phyloP scores from a whole-genome alignment of 2,797 vertebrate genomes.

The Poeciliopsis infans region DNA sequence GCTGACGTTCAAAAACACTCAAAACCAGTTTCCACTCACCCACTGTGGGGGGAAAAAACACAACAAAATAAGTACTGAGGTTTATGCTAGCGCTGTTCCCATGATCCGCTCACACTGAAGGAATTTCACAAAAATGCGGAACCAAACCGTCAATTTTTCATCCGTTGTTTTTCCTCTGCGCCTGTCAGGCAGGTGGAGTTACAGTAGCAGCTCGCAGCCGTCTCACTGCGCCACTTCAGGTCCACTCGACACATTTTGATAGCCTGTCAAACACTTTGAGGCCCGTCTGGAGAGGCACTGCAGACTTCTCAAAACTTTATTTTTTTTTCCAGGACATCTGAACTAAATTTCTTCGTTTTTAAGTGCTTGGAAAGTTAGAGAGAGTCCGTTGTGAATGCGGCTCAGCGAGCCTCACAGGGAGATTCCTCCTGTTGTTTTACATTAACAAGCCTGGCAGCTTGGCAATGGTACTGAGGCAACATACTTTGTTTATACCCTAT shows the following conservation, averaged over 20 bases:
- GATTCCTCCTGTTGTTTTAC: conserved; percentile 72
- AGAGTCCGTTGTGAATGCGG: conserved; percentile 64
- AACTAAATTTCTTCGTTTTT: conserved; percentile 17
- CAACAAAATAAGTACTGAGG: conserved; percentile 1
- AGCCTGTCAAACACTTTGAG: conserved; percentile 43
- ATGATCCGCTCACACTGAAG: conserved; percentile 28
- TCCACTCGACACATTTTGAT: conserved; percentile 40
- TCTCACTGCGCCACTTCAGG: conserved; percentile 40
- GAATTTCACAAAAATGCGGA: conserved; percentile 68
- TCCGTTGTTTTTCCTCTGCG: conserved; percentile 24
- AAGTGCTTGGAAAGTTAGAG: conserved; percentile 45
- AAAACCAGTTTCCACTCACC: conserved; percentile 33
- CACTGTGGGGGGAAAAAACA: not conserved
- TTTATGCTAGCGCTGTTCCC: conserved; percentile 12
- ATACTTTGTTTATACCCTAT: conserved; percentile 39
- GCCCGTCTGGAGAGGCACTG: conserved; percentile 25
- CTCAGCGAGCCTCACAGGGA: conserved; percentile 66
- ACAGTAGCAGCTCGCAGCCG: conserved; percentile 52
- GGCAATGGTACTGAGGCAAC: conserved; percentile 65
- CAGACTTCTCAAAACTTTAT: conserved; percentile 16
- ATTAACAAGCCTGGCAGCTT: conserved; percentile 73
- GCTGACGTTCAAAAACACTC: conserved; percentile 37
- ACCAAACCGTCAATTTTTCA: conserved; percentile 53
- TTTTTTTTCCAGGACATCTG: conserved; percentile 8
- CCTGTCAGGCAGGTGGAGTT: conserved; percentile 61